Base-by-base conservation (phyloP, 2,888 invertebrate genomes). In the Epinotia demarniana region DNA sequence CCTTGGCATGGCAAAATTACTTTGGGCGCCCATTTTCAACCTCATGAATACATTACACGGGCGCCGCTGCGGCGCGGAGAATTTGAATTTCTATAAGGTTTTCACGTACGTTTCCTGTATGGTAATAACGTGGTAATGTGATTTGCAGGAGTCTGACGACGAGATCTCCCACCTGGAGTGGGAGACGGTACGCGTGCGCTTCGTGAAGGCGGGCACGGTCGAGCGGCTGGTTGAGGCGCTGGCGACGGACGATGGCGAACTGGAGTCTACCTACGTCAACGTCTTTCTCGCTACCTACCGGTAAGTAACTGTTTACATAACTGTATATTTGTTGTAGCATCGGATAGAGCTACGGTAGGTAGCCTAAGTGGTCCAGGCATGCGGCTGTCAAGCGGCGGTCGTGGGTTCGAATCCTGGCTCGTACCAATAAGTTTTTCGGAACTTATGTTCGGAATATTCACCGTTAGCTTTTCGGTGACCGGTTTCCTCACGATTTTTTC, bases 251-350 rank as follows among this genome's bases (percentile, higher is more conserved):
- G 97, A 98, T 85, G 99, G 99, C 62, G 99, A 99, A 91, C 95
- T 99, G 83, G 99, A 99, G 94, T 99, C 99, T 78, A 98, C 99
- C 49, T 99, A 99, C 92, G 98, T 99, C 91, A 98, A 99, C 91
- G 98, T 99, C 68, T 99, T 99, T 94, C 96, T 99, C 82, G 98
- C 98, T 80, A 99, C 99, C 1, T 99, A 98, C 91, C 95, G 99
- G 83, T 97, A 97, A 71, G 81, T n/a, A 53, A 1, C 11, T 23
- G 23, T 13, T 49, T 49, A 49, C 12, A 46, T 12, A 12, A 12
- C 46, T 46, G 11, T 46, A 12, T 46, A 46, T 46, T 46, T 12
- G 12, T 0, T 27, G 23, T 27, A 27, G 23, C 8, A 33, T 8
- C 33, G n/a, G n/a, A n/a, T n/a, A n/a, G n/a, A n/a, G n/a, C n/a